A percentile compares a stretch with the other conserved stretches of the same genome.
Conservation (phyloP, 2,113 vertebrate species). For the Vicugna pacos region DNA sequence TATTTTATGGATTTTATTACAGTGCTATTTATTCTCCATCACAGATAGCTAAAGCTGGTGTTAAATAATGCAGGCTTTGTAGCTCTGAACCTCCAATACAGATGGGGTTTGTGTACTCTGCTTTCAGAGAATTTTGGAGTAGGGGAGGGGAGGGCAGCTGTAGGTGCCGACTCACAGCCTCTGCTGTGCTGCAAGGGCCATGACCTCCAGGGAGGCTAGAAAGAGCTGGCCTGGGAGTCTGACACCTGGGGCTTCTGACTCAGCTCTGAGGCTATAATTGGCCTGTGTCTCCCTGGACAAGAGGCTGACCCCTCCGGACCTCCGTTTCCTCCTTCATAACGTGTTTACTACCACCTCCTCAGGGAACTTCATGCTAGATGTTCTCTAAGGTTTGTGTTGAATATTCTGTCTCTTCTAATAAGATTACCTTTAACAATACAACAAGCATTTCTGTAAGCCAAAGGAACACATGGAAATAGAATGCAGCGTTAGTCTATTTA, state of each 20-base stretch:
- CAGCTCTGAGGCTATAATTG: constrained; percentile 22
- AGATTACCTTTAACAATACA: constrained; percentile 24
- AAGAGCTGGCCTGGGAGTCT: not conserved
- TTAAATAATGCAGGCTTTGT: constrained; percentile 83
- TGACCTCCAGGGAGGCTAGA: not conserved
- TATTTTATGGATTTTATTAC: constrained; percentile 84
- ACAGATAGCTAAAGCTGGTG: constrained; percentile 78
- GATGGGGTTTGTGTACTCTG: constrained; percentile 69
- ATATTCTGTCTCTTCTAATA: constrained; percentile 12
- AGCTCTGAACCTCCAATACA: constrained; percentile 65
- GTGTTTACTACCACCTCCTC: constrained; percentile 41
- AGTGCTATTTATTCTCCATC: constrained; percentile 80
- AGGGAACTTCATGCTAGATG: constrained; percentile 41
- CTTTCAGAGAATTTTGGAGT: constrained; percentile 46
- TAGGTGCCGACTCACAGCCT: not conserved
- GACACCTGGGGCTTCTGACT: constrained; percentile 55
- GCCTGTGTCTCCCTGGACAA: constrained; percentile 30
- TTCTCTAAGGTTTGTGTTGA: constrained; percentile 56
- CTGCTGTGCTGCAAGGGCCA: not conserved
- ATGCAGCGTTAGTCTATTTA: not conserved
- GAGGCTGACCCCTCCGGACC: not conserved
- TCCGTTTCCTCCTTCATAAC: constrained; percentile 53
- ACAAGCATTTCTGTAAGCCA: constrained; percentile 6
- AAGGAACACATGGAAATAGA: not conserved
- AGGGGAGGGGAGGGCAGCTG: constrained; percentile 51